These are phyloP conservation scores for Baronia brevicornis DNA, from an alignment of 2,888 invertebrate species.

Conservation along the genomic window DNA sequence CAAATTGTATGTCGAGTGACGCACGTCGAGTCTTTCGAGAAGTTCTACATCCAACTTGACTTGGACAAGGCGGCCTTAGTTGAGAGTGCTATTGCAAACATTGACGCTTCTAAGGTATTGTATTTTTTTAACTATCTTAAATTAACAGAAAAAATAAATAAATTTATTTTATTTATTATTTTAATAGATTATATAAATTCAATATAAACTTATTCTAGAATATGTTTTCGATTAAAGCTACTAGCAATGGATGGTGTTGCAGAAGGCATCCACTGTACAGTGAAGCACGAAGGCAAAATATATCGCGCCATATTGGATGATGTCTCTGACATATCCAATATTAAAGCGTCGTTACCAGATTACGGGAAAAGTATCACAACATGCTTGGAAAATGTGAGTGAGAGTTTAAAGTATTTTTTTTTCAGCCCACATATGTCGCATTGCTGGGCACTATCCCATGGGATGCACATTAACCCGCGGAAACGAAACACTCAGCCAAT, in stretches of 20 bases:
- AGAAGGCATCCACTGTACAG: conserved; percentile 58
- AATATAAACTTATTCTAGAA: no score
- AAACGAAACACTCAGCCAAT: no score
- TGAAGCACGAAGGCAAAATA: conserved; percentile 49
- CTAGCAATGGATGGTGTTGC: conserved; percentile 41
- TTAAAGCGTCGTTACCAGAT: conserved; percentile 55
- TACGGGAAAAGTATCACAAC: conserved; percentile 52
- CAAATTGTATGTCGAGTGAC: conserved; percentile 61
- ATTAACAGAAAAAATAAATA: no score
- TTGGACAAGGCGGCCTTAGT: conserved; percentile 56
- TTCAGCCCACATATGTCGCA: no score
- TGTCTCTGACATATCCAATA: conserved; percentile 35
- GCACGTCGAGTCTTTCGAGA: conserved; percentile 53
- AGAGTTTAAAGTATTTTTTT: no score
- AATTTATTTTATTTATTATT: no score
- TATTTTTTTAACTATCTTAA: no score
- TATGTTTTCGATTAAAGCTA: conserved; percentile 48
- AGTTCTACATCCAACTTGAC: conserved; percentile 58
- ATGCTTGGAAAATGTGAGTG: conserved; percentile 50
- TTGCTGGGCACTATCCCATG: no score
- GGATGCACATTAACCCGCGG: no score
- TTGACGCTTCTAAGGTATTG: conserved; percentile 45
- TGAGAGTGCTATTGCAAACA: conserved; percentile 51
- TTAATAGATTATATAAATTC: no score
- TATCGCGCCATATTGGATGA: conserved; percentile 57